Conservation (phyloP, 2,113 vertebrate species). For the Tamias sibiricus region DNA sequence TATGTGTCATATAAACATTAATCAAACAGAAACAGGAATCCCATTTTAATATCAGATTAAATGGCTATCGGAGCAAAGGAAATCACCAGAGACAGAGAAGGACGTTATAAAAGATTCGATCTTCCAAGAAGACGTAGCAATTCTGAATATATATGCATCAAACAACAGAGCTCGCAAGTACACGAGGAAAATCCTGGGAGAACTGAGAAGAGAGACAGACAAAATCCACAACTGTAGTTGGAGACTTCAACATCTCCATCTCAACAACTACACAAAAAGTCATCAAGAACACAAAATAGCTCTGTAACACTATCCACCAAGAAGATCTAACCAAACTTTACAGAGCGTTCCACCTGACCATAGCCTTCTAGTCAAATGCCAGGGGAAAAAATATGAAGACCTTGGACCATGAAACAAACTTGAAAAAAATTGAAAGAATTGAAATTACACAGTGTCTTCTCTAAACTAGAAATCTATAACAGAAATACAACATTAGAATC, state of each 20-base stretch:
- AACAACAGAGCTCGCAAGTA: not conserved
- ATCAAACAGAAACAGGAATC: not conserved
- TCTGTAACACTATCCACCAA: rapidly evolving
- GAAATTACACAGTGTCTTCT: not conserved
- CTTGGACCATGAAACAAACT: too few species aligned
- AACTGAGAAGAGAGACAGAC: not conserved
- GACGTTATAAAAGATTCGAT: not conserved
- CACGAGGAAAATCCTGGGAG: rapidly evolving
- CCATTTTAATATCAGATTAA: not conserved
- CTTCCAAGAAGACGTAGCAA: not conserved
- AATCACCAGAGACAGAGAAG: not conserved
- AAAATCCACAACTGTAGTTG: too few species aligned
- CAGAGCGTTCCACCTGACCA: too few species aligned
- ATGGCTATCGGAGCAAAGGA: not conserved
- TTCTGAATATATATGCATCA: too few species aligned
- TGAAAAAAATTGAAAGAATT: not conserved
- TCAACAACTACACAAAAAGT: too few species aligned
- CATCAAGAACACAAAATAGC: not conserved
- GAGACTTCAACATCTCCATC: not conserved
- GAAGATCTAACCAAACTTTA: too few species aligned
- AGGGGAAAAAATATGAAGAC: too few species aligned
- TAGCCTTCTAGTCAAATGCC: not conserved
- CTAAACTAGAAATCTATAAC: not conserved
- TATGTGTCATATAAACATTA: not conserved
- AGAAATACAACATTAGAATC: not conserved